Evolutionary conservation across 1,140 invertebrate genomes (phyloP), one percentile per base, ranked within the genome.

Genomic region (Ceratina australensis): DNA sequence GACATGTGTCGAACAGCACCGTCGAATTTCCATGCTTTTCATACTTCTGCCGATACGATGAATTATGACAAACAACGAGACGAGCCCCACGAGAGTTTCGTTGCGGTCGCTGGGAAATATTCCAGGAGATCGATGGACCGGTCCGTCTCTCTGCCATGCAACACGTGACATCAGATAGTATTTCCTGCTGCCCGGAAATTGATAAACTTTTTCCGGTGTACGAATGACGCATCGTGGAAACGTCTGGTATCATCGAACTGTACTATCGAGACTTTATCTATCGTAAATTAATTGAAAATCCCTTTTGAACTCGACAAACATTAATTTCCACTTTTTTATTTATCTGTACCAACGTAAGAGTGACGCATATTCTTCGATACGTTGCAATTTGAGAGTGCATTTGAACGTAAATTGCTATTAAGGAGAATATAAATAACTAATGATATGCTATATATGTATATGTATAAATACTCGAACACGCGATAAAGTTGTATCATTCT

Each of bases 31-130:
- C 33, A 72, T 54, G 63, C 13, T 56, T 63, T 72, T 69, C 61
- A 15, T 42, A 22, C 49, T 68, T 20, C 47, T 49, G 54, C 22
- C 20, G 22, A 26, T n/a, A 33, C 72, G 50, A 7, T 33, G 59
- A 78, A 86, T 81, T 83, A 79, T 56, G 72, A 83, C 81, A 83
- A 88, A 84, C 80, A 85, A 85, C 65, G 72, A 42, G 33, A 82
- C 60, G 52, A 74, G 2, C n/a, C 75, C 66, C 78, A 42, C 16
- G 59, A 71, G 74, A 78, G 49, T 24, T 42, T 50, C 42, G 13
- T 64, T 28, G 49, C 57, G 66, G 57, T 71, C 61, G 20, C n/a
- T 33, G 24, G 57, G 15, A 65, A 68, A 78, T 57, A 49, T 57
- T 63, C 13, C 5, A 22, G 50, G 80, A 80, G 84, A 86, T 86